phyloP scores from a whole-genome alignment of 2,888 invertebrate genomes.

The Scrobipalpa costella region DNA sequence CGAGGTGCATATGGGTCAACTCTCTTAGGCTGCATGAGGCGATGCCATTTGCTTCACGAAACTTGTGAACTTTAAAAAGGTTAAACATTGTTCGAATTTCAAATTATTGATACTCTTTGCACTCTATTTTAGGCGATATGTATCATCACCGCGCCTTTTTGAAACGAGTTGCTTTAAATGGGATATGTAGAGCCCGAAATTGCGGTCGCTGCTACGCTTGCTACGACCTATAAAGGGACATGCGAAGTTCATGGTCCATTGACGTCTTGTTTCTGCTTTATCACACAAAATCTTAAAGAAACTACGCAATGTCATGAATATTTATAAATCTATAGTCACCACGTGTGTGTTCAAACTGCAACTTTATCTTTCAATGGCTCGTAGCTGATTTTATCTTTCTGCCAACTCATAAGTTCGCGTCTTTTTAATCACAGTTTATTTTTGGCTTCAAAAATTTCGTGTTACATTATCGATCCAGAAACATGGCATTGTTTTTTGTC shows the following conservation, averaged over 20 bases:
- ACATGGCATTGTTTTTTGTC: background rate
- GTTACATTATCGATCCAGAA: background rate
- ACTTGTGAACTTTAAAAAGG: slow-evolving; percentile 28
- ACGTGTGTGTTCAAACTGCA: background rate
- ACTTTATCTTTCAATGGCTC: background rate
- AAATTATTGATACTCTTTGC: background rate
- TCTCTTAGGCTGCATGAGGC: slow-evolving; percentile 25
- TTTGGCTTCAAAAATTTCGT: background rate
- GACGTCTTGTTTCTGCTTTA: background rate
- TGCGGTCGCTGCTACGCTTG: background rate
- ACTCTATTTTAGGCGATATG: slow-evolving; percentile 15
- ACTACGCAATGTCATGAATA: slow-evolving; percentile 39
- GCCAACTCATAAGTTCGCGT: background rate
- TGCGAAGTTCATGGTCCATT: slow-evolving; percentile 1
- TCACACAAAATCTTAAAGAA: background rate
- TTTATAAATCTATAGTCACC: background rate
- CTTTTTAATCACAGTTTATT: background rate
- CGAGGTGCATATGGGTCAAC: slow-evolving; percentile 30
- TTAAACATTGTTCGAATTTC: background rate
- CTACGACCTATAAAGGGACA: background rate
- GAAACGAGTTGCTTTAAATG: background rate
- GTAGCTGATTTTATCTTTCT: background rate
- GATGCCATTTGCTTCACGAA: slow-evolving; percentile 25
- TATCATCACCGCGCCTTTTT: slow-evolving; percentile 13
- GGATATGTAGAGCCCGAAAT: slow-evolving; percentile 1